These are phyloP conservation scores for Enteromius fasciolatus DNA, from an alignment of 2,797 vertebrate species.

Conservation along the genomic window DNA sequence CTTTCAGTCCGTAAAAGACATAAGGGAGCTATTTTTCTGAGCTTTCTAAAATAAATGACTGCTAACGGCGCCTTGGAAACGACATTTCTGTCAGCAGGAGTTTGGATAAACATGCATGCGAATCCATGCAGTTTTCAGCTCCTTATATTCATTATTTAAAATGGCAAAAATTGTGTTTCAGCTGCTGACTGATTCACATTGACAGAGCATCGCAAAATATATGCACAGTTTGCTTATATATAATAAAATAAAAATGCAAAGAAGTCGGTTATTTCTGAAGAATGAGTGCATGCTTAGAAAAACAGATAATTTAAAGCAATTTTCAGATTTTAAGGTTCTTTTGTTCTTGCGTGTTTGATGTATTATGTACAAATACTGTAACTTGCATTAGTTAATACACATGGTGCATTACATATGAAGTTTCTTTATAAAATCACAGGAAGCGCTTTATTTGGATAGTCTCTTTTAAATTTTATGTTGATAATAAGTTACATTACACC, in stretches of 20 bases:
- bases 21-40: slow-evolving; percentile 6
- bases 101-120: background rate
- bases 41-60: slow-evolving; percentile 53
- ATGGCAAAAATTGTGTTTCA: background rate
- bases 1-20: slow-evolving; percentile 32
- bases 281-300: background rate
- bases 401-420: no score
- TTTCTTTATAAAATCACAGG: background rate
- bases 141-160: slow-evolving; percentile 1
- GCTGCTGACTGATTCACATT: background rate
- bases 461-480: background rate
- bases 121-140: background rate
- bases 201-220: background rate
- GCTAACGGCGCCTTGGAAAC: slow-evolving; percentile 40
- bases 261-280: background rate
- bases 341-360: background rate
- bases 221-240: background rate
- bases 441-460: background rate
- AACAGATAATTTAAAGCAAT: background rate
- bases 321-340: background rate
- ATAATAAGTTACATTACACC: background rate
- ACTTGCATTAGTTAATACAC: background rate
- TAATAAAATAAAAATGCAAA: background rate
- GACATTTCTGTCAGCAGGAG: slow-evolving; percentile 38
- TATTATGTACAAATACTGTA: background rate